Conservation (phyloP, 2,113 vertebrate genomes). For the Gobio gobio region DNA sequence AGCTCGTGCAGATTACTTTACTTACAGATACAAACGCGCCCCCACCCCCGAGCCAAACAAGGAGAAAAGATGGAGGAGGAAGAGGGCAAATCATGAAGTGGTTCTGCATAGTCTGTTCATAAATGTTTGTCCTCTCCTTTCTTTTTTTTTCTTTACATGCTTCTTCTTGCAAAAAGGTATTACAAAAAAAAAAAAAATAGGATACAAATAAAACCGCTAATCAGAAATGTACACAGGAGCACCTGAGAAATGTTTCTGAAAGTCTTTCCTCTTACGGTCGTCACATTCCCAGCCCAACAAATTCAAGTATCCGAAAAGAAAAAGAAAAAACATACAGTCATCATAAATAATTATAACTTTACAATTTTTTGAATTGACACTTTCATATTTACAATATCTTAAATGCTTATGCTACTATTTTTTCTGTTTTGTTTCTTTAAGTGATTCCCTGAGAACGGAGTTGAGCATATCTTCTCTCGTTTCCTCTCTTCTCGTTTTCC, state of each 20-base stretch:
- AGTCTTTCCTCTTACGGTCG: conserved; percentile 74
- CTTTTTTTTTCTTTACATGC: conserved; percentile 60
- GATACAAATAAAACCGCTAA: conserved; percentile 57
- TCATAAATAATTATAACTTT: conserved; percentile 99
- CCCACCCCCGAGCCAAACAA: conserved; percentile 35
- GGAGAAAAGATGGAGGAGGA: conserved; percentile 39
- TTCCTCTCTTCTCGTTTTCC: conserved; percentile 66
- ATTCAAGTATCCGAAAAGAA: conserved; percentile 89
- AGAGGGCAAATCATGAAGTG: conserved; percentile 66
- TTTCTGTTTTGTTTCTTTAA: conserved; percentile 92
- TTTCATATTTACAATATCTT: conserved; percentile 99
- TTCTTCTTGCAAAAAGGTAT: conserved; percentile 68
- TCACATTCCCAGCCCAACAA: conserved; percentile 83
- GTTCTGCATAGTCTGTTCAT: conserved; percentile 82
- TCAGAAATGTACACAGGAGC: conserved; percentile 80
- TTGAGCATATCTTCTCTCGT: conserved; percentile 76
- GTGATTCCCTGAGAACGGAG: conserved; percentile 98
- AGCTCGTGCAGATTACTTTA: conserved; percentile 41
- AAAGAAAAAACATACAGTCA: conserved; percentile 74
- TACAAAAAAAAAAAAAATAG: conserved; percentile 49
- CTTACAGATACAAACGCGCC: conserved; percentile 35
- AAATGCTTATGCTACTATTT: conserved; percentile 92
- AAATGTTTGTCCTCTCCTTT: conserved; percentile 65
- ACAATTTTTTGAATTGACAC: conserved; percentile 98
- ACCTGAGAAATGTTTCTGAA: conserved; percentile 93